phyloP scores from a whole-genome alignment of 2,888 invertebrate species.

The Drosophila rubida region DNA sequence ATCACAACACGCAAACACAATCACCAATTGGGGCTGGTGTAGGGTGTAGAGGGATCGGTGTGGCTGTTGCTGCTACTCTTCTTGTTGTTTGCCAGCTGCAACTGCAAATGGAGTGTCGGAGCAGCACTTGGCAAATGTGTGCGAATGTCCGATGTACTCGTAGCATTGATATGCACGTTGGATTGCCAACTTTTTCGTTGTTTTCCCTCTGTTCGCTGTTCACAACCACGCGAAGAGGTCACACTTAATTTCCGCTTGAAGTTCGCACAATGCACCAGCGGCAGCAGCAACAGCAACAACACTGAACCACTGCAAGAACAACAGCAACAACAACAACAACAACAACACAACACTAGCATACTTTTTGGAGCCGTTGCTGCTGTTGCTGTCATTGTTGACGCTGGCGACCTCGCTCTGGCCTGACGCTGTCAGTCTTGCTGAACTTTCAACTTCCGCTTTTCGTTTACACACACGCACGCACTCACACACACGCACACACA shows the following conservation, averaged over 20 bases:
- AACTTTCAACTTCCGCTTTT: conserved; percentile 78
- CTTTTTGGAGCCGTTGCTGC: conserved; percentile 61
- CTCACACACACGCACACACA: conserved; percentile 4
- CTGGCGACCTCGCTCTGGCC: conserved; percentile 59
- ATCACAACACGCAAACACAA: conserved; percentile 81
- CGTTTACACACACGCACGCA: conserved; percentile 62
- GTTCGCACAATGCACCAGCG: conserved; percentile 53
- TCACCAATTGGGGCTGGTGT: conserved; percentile 49
- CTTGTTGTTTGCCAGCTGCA: conserved; percentile 26
- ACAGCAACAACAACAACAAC: neutral
- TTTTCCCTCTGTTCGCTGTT: conserved; percentile 39
- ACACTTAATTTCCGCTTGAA: conserved; percentile 79
- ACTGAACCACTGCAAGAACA: conserved; percentile 4
- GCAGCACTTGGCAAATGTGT: conserved; percentile 66
- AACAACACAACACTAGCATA: conserved; percentile 51
- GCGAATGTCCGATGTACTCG: conserved; percentile 30
- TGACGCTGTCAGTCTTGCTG: conserved; percentile 68
- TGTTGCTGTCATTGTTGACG: conserved; percentile 71
- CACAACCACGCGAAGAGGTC: conserved; percentile 75
- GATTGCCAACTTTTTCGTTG: conserved; percentile 50
- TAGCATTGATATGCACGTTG: conserved; percentile 60
- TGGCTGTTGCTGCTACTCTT: neutral
- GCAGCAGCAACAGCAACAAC: conserved; percentile 15
- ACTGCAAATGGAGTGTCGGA: conserved; percentile 74
- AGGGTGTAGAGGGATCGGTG: neutral